Base-by-base conservation (phyloP, 2,113 vertebrate genomes). In the Heptranchias perlo region DNA sequence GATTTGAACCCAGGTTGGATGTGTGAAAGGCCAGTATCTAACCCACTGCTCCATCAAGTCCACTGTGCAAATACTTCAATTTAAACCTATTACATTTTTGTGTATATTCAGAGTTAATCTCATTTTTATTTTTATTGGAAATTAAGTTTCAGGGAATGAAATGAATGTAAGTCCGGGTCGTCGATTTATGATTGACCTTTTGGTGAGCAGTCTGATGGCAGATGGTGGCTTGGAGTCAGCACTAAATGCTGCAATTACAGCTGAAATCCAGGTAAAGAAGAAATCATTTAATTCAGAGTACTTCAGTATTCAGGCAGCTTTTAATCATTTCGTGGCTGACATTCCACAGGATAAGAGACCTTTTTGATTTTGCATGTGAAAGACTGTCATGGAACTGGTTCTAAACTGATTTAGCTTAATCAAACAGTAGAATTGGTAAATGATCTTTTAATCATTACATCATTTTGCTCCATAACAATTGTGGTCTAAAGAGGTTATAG, bases 191-290 rank as follows among this genome's bases (percentile, higher is more conserved):
- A 99, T 99, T 86, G 99, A 99, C 97, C 98, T 99, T 28, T 97
- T 99, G 97, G 99, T 99, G 97, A 99, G 99, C 98, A 99, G 99
- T 97, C 97, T 99, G 96, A 99, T 99, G 99, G 99, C 99, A 23
- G 99, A 99, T 54, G 99, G 99, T 94, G 99, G 99, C 7, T 97
- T 99, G 82, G 99, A 99, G 96, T 99, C 99, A 23, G 99, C 99
- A 0, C 97, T 99, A 64, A 98, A 98, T 3, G 99, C 99, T 95
- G 99, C 99, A 96, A 99, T 99, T 96, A 99, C 99, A 89, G 99
- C 99, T 49, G 99, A 99, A 97, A 99, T 99, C 96, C 98, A 99
- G 99, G 99, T 99, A 97, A 3, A 93, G 23, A n/a, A n/a, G 8
- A 5, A 7, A 96, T 97, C 94, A 21, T 91, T 96, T 96, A 35